phyloP scores from a whole-genome alignment of 2,113 vertebrate species.

The Ptyas mucosa region DNA sequence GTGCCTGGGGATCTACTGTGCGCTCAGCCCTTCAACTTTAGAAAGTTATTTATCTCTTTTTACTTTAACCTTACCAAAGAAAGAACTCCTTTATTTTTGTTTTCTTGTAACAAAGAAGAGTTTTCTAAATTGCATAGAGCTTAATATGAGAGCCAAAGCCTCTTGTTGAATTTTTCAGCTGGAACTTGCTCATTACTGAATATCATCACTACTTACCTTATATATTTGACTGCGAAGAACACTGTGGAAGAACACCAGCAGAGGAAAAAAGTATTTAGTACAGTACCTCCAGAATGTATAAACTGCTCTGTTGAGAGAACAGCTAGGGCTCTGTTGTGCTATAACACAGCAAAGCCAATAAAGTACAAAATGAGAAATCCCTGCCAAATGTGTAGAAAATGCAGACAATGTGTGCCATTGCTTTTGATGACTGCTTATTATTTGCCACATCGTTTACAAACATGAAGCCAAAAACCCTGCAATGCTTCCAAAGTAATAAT shows the following conservation, averaged over 20 bases:
- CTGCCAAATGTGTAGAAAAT: constrained; percentile 59
- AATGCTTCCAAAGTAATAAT: constrained; percentile 30
- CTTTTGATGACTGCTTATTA: constrained; percentile 54
- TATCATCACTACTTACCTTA: constrained; percentile 22
- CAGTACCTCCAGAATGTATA: constrained; percentile 23
- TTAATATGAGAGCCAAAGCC: constrained; percentile 40
- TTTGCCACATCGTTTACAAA: constrained; percentile 35
- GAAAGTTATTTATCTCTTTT: neutral
- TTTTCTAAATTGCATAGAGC: constrained; percentile 39
- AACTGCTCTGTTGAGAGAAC: constrained; percentile 62
- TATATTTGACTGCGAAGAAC: constrained; percentile 55
- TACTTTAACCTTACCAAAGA: neutral
- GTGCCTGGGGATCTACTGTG: neutral
- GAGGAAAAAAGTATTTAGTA: constrained; percentile 51
- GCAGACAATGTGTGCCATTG: constrained; percentile 50
- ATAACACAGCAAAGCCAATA: constrained; percentile 65
- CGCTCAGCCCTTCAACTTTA: neutral
- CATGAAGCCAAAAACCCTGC: constrained; percentile 40
- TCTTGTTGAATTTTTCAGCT: constrained; percentile 39
- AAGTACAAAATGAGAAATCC: constrained; percentile 65
- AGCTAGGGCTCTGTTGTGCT: constrained; percentile 63
- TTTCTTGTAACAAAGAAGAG: constrained; percentile 13
- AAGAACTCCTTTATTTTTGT: neutral
- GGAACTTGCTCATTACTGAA: constrained; percentile 32
- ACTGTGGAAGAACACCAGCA: constrained; percentile 46